Evolutionary conservation across 2,113 vertebrate genomes (phyloP).

Genomic region (Pogona vitticeps): DNA sequence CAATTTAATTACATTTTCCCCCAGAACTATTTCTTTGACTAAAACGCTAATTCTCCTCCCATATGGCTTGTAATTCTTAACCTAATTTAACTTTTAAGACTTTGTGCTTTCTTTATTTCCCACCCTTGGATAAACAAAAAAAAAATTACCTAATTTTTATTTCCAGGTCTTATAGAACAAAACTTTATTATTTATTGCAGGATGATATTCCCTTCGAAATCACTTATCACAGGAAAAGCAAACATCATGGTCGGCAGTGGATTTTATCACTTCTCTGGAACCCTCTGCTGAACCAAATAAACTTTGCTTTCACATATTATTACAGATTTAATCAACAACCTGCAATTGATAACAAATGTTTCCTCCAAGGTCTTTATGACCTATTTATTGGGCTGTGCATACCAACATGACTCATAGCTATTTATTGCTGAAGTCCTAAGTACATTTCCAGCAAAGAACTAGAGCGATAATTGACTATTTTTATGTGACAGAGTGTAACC

Average conservation of each 20-base stretch:
- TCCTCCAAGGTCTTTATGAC: slow-evolving; percentile 17
- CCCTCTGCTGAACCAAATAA: background rate
- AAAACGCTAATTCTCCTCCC: slow-evolving; percentile 40
- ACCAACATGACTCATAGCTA: background rate
- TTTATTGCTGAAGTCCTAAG: background rate
- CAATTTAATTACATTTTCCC: slow-evolving; percentile 33
- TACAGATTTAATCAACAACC: slow-evolving; percentile 3
- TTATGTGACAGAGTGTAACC: background rate
- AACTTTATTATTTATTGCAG: background rate
- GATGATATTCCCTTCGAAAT: slow-evolving; percentile 14
- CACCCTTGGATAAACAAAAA: slow-evolving; percentile 9
- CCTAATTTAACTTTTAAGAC: slow-evolving; percentile 25
- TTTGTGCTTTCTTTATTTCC: slow-evolving; percentile 11
- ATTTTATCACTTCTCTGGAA: background rate
- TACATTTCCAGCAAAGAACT: background rate
- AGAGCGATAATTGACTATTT: background rate
- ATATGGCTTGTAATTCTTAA: slow-evolving; percentile 9
- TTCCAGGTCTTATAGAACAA: background rate
- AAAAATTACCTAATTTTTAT: slow-evolving; percentile 23
- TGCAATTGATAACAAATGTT: background rate
- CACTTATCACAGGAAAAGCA: background rate
- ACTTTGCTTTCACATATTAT: background rate
- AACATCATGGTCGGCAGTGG: background rate
- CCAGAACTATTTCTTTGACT: slow-evolving; percentile 26
- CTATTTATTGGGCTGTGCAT: background rate